Conservation (phyloP, 2,888 invertebrate genomes). For the Drosophila kokeensis region DNA sequence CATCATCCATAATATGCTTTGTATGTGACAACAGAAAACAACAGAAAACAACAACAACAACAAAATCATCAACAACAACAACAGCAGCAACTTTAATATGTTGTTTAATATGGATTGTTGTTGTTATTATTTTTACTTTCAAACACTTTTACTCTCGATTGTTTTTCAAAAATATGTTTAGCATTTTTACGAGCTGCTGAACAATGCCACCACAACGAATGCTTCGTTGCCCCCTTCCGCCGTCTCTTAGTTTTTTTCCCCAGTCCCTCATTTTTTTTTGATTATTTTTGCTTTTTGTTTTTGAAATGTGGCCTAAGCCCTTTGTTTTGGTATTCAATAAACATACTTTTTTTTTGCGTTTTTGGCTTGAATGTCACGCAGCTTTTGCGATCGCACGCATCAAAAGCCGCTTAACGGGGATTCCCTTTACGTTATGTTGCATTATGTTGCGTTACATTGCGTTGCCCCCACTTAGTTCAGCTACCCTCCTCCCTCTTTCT, state of each 20-base stretch:
- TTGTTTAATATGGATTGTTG: slow-evolving; percentile 21
- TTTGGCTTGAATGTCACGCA: slow-evolving; percentile 36
- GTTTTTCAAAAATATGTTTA: slow-evolving; percentile 57
- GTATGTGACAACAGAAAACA: slow-evolving; percentile 23
- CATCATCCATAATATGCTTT: slow-evolving; percentile 34
- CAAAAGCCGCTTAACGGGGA: slow-evolving; percentile 38
- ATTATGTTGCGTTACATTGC: not conserved
- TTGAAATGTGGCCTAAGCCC: slow-evolving; percentile 16
- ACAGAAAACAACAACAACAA: slow-evolving; percentile 22
- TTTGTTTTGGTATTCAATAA: slow-evolving; percentile 43
- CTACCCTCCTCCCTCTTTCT: not conserved
- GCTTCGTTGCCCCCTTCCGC: not conserved
- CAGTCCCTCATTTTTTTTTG: not conserved
- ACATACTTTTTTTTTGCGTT: not conserved
- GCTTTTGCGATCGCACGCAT: slow-evolving; percentile 48
- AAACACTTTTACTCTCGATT: slow-evolving; percentile 72
- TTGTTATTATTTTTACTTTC: slow-evolving; percentile 44
- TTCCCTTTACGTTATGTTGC: slow-evolving; percentile 39
- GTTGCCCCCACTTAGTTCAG: slow-evolving; percentile 5
- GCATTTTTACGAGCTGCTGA: slow-evolving; percentile 42
- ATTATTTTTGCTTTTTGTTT: not conserved
- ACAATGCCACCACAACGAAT: slow-evolving; percentile 22
- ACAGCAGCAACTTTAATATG: slow-evolving; percentile 23
- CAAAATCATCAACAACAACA: slow-evolving; percentile 38
- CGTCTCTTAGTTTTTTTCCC: not conserved